A percentile compares a stretch with the other conserved stretches of the same genome.
Conservation (phyloP, 2,797 vertebrate genomes). For the Phoebastria nigripes region DNA sequence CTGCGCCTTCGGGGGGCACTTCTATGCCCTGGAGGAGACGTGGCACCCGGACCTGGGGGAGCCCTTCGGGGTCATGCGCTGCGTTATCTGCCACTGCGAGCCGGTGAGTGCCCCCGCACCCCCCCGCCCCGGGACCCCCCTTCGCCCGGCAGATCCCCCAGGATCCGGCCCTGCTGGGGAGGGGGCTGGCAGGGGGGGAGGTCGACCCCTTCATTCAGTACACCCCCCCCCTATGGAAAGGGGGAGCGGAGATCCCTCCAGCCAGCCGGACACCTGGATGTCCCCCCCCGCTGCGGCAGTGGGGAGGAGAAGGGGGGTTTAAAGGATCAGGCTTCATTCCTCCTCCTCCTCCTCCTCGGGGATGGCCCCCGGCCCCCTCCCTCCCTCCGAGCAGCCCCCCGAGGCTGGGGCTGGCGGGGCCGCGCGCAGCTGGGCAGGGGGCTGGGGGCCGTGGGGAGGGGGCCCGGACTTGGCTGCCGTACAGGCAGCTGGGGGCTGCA, state of each 20-base stretch:
- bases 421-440: slow-evolving; percentile 16
- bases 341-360: background rate
- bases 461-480: background rate
- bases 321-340: slow-evolving; percentile 13
- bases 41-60: slow-evolving; percentile 97
- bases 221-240: background rate
- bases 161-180: background rate
- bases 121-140: too few relatives aligned
- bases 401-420: background rate
- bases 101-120: slow-evolving; percentile 75
- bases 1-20: slow-evolving; percentile 89
- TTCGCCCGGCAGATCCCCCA: background rate
- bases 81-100: slow-evolving; percentile 91
- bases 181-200: background rate
- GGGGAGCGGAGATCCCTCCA: background rate
- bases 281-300: background rate
- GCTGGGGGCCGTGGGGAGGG: background rate
- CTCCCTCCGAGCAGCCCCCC: background rate
- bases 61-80: slow-evolving; percentile 95
- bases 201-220: background rate
- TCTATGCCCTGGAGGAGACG: slow-evolving; percentile 88
- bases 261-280: slow-evolving; percentile 26
- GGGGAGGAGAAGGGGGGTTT: background rate
- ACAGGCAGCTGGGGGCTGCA: background rate
- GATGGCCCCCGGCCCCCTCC: background rate